Conservation (phyloP, 2,797 vertebrate species). For the Borostomias antarcticus region DNA sequence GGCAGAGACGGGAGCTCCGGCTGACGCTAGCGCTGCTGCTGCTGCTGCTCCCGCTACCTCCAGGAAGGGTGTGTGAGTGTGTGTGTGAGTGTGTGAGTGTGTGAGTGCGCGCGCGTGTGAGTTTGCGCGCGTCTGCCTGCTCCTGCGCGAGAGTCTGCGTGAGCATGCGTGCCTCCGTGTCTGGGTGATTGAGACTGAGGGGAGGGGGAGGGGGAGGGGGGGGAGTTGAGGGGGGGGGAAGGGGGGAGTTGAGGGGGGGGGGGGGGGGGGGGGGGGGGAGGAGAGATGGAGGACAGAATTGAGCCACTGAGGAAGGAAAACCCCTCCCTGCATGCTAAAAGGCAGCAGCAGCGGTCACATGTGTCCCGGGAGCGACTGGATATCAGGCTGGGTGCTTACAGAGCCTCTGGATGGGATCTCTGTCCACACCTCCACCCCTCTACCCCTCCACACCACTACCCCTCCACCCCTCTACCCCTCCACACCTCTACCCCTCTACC, state of each 20-base stretch:
- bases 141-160: slow-evolving; percentile 73
- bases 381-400: slow-evolving; percentile 19
- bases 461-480: too few species aligned
- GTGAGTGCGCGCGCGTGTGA: slow-evolving; percentile 34
- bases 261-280: slow-evolving; percentile 1
- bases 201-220: slow-evolving; percentile 49
- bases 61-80: slow-evolving; percentile 80
- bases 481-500: too few species aligned
- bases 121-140: slow-evolving; percentile 69
- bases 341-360: slow-evolving; percentile 41
- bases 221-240: slow-evolving; percentile 32
- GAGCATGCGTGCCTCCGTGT: slow-evolving; percentile 76
- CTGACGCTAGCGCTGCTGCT: slow-evolving; percentile 77
- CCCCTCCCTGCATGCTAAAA: slow-evolving; percentile 53
- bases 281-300: slow-evolving; percentile 53
- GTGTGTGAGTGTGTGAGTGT: slow-evolving; percentile 51
- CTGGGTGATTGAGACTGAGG: slow-evolving; percentile 72
- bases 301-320: slow-evolving; percentile 63
- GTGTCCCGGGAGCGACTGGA: slow-evolving; percentile 32
- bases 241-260: slow-evolving; percentile 10
- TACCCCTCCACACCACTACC: too few species aligned
- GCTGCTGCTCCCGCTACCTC: slow-evolving; percentile 82
- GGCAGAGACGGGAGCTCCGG: slow-evolving; percentile 73
- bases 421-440: too few species aligned
- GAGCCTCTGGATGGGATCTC: slow-evolving; percentile 32